Percentiles rank a stretch among this genome's conserved stretches.
Evolutionary conservation across 2,797 vertebrate species (phyloP).

Genomic region (Notoglanidium macrostoma): DNA sequence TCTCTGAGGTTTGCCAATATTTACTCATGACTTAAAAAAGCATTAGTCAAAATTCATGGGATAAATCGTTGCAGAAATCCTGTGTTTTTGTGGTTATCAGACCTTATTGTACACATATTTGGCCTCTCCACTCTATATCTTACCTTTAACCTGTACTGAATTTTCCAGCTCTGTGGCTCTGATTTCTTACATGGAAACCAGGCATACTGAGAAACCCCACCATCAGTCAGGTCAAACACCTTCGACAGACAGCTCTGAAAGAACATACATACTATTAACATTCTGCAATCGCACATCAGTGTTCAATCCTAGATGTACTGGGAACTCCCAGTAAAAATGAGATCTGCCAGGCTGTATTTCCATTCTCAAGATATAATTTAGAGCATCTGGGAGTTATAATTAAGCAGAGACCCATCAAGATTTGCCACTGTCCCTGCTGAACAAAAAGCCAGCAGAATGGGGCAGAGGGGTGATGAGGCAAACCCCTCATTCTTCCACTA

Average conservation of each 20-base stretch:
- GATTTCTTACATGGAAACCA: constrained; percentile 82
- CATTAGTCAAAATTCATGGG: not conserved
- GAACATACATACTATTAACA: constrained; percentile 21
- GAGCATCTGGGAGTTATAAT: constrained; percentile 55
- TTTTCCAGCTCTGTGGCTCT: constrained; percentile 68
- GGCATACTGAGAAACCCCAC: constrained; percentile 79
- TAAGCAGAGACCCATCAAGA: constrained; percentile 38
- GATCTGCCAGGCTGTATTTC: constrained; percentile 28
- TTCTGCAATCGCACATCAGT: not conserved
- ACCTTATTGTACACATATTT: not conserved
- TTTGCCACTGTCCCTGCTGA: constrained; percentile 47
- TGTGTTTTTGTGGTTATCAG: not conserved
- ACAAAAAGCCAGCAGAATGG: constrained; percentile 37
- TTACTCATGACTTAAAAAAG: not conserved
- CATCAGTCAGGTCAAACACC: constrained; percentile 78
- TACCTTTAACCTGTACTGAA: constrained; percentile 83
- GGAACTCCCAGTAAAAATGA: constrained; percentile 22
- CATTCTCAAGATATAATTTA: constrained; percentile 54
- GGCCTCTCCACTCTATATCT: constrained; percentile 31
- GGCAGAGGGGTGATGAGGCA: not conserved
- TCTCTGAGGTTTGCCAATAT: not conserved
- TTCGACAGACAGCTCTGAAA: constrained; percentile 81
- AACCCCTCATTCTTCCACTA: constrained; percentile 7
- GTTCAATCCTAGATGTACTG: not conserved
- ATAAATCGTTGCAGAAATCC: not conserved